Base-by-base conservation (phyloP, 2,797 vertebrate species). In the Gymnopithys bicolor region DNA sequence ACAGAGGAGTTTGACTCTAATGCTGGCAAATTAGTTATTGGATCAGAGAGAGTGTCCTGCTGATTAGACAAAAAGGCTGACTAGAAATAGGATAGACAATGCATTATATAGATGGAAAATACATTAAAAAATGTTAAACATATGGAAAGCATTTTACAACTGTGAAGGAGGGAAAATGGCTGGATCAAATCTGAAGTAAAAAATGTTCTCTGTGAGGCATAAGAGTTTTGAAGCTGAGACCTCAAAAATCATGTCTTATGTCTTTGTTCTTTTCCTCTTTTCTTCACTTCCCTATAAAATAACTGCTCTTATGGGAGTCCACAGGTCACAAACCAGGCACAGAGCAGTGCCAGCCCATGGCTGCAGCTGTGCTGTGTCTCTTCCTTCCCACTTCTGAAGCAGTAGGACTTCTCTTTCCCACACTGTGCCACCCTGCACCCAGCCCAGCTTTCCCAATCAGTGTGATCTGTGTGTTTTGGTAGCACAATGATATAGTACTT, bases 51-150 rank as follows among this genome's bases (percentile, higher is more conserved):
- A 43, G 28, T 45, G 27, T 74, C 52, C 59, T 78, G 71, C 80
- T 95, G 91, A 89, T 89, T 77, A 92, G 49, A 59, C 84, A 96
- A 92, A 94, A 96, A 78, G 59, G 43, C 77, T 83, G 70, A 69
- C 46, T 48, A 89, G 83, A 70, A 95, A 75, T 55, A 67, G 46
- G 78, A 60, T 74, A 87, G 82, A 76, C 37, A 89, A 84, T 59
- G 45, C 58, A 59, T 81, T 64, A 41, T 84, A 59, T 89, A 43
- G 66, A 74, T 0, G 19, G 89, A 84, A 97, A 95, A 89, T 89
- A 19, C 35, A 92, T 63, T 79, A 52, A 39, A 39, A 93, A 95
- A 91, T 28, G 49, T 85, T 53, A 90, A 90, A 93, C 92, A 96
- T 73, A 91, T 91, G 87, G 92, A 91, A 95, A 81, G 8, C 45